A percentile compares a stretch with the other conserved stretches of the same genome.
Evolutionary conservation across 2,797 vertebrate species (phyloP).

Genomic region (Sciurus carolinensis): DNA sequence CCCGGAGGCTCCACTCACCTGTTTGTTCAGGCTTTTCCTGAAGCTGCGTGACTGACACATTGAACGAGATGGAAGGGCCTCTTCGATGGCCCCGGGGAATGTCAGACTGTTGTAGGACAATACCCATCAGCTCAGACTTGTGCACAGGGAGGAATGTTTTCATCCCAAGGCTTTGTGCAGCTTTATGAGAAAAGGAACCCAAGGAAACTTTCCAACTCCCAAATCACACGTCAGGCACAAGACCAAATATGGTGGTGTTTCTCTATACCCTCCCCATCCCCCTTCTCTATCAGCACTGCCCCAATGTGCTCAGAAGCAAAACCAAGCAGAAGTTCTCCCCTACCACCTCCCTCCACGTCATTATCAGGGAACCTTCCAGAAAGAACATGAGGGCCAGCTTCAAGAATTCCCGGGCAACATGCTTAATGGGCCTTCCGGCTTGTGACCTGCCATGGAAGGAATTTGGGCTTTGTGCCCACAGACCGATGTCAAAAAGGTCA

Average conservation of each 20-base stretch:
- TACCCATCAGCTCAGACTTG: background rate
- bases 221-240: background rate
- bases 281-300: background rate
- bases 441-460: slow-evolving; percentile 64
- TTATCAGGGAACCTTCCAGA: background rate
- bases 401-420: background rate
- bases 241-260: too few relatives aligned
- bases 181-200: background rate
- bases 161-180: background rate
- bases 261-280: background rate
- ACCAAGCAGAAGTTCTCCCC: background rate
- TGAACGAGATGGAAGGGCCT: background rate
- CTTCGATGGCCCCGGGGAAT: background rate
- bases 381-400: background rate
- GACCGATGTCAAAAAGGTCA: slow-evolving; percentile 43
- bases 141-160: background rate
- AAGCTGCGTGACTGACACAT: background rate
- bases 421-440: background rate
- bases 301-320: background rate
- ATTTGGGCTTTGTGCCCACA: slow-evolving; percentile 61
- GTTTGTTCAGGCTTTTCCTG: slow-evolving; percentile 84
- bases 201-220: background rate
- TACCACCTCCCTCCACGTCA: background rate
- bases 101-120: slow-evolving; percentile 11
- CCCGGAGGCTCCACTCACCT: background rate